Percentiles rank a stretch among this genome's conserved stretches.
Conservation (phyloP, 2,888 invertebrate genomes). For the Epinotia ramella region DNA sequence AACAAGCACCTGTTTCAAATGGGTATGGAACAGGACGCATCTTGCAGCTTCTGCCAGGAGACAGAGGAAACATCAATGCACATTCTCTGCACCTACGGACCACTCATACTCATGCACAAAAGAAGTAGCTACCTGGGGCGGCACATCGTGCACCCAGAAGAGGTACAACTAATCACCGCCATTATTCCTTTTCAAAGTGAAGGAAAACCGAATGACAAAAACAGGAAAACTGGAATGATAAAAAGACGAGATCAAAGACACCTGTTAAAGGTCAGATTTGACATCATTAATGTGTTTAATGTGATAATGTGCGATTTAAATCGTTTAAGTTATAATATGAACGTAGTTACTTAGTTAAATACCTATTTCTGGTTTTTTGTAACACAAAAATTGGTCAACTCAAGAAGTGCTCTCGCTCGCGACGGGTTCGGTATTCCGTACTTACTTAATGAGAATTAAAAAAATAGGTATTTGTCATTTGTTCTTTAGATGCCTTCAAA, state of each 20-base stretch:
- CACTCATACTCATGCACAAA: no score
- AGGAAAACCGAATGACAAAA: slow-evolving; percentile 22
- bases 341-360: no score
- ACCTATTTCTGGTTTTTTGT: neutral
- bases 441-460: neutral
- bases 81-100: no score
- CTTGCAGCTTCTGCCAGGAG: no score
- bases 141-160: no score
- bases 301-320: neutral
- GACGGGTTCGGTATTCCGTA: neutral
- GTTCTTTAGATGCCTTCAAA: neutral
- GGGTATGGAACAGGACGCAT: no score
- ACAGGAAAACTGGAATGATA: slow-evolving; percentile 24
- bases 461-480: no score
- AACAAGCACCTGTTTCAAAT: no score
- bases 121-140: no score
- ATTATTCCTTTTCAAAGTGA: neutral
- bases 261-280: slow-evolving; percentile 24
- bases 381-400: neutral
- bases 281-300: neutral
- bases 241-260: slow-evolving; percentile 10
- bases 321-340: neutral
- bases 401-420: neutral
- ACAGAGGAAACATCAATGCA: no score
- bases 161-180: no score